Conservation (phyloP, 53 echinoderm and acorn worm genomes). For the Patiria pectinifera region DNA sequence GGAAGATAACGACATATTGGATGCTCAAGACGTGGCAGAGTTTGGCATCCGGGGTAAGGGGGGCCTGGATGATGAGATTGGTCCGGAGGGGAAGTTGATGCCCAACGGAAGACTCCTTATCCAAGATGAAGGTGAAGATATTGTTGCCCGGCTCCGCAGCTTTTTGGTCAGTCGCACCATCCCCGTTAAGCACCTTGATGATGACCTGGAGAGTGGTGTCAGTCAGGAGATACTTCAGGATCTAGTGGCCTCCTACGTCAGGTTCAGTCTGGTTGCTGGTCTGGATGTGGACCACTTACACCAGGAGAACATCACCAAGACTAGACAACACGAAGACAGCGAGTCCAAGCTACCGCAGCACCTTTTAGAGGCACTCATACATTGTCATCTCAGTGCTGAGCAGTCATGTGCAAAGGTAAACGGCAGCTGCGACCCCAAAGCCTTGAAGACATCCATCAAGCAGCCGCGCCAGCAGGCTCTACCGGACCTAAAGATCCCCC, state of each 20-base stretch:
- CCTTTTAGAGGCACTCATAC: conserved; percentile 88
- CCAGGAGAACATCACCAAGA: conserved; percentile 65
- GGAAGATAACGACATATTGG: conserved; percentile 50
- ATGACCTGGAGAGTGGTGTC: conserved; percentile 83
- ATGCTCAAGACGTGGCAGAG: conserved; percentile 54
- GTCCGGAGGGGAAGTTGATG: conserved; percentile 27
- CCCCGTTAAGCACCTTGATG: conserved; percentile 79
- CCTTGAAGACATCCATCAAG: conserved; percentile 71
- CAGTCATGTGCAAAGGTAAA: conserved; percentile 73
- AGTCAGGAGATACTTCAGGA: conserved; percentile 89
- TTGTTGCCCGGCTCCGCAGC: conserved; percentile 85
- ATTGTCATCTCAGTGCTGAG: conserved; percentile 86
- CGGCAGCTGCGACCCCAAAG: conserved; percentile 53
- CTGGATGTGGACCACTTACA: conserved; percentile 67
- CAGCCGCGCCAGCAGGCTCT: conserved; percentile 72
- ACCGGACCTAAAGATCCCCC: conserved; percentile 93
- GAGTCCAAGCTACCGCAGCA: conserved; percentile 82
- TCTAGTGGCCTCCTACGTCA: conserved; percentile 79
- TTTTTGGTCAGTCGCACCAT: conserved; percentile 82
- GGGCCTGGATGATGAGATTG: conserved; percentile 18
- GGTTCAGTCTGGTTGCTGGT: conserved; percentile 64
- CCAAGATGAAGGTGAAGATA: conserved; percentile 74
- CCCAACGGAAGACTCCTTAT: conserved; percentile 37
- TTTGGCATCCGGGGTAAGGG: conserved; percentile 27
- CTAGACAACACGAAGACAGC: conserved; percentile 43